Conservation (phyloP, 2,113 vertebrate genomes). For the Grammomys surdaster region DNA sequence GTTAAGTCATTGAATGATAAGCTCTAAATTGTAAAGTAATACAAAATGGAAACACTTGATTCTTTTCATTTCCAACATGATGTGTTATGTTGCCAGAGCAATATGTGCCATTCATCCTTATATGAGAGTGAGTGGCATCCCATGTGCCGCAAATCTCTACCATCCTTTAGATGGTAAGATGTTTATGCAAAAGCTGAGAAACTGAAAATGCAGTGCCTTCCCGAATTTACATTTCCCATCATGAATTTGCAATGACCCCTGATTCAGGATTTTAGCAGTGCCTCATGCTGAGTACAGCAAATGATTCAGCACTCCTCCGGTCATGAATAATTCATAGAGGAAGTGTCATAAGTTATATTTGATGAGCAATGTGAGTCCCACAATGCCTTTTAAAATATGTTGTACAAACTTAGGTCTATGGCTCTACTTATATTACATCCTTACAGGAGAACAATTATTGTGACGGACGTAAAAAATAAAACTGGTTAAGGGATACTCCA, state of each 20-base stretch:
- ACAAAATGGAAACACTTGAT: background rate
- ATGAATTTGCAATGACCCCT: conserved; percentile 59
- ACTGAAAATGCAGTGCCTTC: background rate
- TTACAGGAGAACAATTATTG: conserved; percentile 61
- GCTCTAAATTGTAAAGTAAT: background rate
- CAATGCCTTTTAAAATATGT: conserved; percentile 70
- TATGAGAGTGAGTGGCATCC: background rate
- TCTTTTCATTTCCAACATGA: background rate
- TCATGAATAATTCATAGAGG: conserved; percentile 79
- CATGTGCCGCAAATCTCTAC: background rate
- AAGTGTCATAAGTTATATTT: conserved; percentile 50
- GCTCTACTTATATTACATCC: conserved; percentile 23
- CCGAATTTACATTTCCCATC: conserved; percentile 57
- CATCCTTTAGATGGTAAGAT: conserved; percentile 22
- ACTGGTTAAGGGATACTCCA: conserved; percentile 58
- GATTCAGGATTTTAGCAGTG: conserved; percentile 61
- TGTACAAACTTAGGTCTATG: conserved; percentile 23
- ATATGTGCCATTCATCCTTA: background rate
- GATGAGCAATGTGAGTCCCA: conserved; percentile 68
- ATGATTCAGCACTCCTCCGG: conserved; percentile 64
- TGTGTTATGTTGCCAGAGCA: background rate
- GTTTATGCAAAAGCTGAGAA: background rate
- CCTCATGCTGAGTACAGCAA: conserved; percentile 2
- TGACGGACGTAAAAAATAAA: conserved; percentile 63
- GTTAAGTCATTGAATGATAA: background rate